Conservation (phyloP, 2,888 invertebrate genomes). For the Mythimna pallens region DNA sequence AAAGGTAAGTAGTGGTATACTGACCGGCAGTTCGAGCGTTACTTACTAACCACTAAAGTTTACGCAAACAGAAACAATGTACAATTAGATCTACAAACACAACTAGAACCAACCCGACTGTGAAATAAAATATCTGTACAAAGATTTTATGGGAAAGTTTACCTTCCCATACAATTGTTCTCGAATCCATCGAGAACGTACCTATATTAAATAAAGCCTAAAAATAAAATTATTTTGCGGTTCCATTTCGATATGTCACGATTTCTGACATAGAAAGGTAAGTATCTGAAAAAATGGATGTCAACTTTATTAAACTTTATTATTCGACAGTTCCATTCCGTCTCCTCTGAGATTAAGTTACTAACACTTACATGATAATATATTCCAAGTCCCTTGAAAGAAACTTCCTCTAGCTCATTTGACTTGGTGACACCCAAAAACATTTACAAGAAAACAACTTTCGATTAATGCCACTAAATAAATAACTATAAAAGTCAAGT, state of each 20-base stretch:
- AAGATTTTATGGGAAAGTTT: no score
- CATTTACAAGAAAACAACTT: background rate
- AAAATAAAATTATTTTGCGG: background rate
- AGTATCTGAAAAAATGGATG: background rate
- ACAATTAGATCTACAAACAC: no score
- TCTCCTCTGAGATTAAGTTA: background rate
- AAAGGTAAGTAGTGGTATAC: no score
- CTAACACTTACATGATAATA: background rate
- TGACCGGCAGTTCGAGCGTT: no score
- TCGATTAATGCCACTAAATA: background rate
- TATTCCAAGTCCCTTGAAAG: background rate
- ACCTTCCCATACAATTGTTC: no score
- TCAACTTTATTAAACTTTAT: slow-evolving; percentile 2
- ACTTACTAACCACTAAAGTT: no score
- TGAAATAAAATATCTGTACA: no score
- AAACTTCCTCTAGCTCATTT: background rate
- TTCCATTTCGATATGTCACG: background rate
- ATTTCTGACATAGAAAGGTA: background rate
- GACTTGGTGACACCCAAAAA: background rate
- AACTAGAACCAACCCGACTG: no score
- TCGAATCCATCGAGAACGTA: no score
- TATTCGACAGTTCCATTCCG: background rate
- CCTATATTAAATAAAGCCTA: background rate
- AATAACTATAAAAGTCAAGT: background rate
- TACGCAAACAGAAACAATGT: no score